Percentiles rank a stretch among this genome's conserved stretches.
Conservation (phyloP, 2,888 invertebrate species). For the Drosophila mulleri region DNA sequence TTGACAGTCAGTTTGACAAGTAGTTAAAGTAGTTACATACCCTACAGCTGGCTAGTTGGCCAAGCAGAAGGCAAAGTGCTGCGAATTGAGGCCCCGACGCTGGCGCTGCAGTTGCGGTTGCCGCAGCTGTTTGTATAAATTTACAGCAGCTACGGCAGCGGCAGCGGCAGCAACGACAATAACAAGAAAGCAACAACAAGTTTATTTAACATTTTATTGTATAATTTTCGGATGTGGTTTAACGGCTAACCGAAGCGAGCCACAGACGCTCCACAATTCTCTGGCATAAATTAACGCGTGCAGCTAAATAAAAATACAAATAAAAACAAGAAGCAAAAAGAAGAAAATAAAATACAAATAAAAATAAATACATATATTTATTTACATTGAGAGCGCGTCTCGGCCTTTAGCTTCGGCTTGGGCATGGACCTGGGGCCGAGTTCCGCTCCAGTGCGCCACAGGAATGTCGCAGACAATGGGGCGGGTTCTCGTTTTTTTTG, state of each 20-base stretch:
- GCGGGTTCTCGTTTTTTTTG: constrained; percentile 55
- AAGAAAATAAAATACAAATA: constrained; percentile 48
- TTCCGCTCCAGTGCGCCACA: constrained; percentile 58
- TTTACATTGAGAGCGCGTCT: constrained; percentile 59
- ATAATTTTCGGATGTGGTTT: constrained; percentile 79
- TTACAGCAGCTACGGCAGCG: constrained; percentile 34
- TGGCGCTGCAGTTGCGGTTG: constrained; percentile 69
- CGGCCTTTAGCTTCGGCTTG: constrained; percentile 1
- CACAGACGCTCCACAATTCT: constrained; percentile 36
- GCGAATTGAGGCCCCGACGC: constrained; percentile 20
- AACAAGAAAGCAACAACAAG: constrained; percentile 49
- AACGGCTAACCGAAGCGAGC: constrained; percentile 42
- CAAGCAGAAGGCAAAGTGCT: constrained; percentile 12
- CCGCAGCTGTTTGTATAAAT: constrained; percentile 75
- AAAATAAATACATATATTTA: constrained; percentile 75
- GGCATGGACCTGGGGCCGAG: constrained; percentile 28
- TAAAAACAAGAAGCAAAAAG: constrained; percentile 39
- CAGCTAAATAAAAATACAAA: constrained; percentile 74
- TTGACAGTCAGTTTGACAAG: constrained; percentile 58
- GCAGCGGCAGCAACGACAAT: constrained; percentile 35
- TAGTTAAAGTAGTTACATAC: constrained; percentile 23
- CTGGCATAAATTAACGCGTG: constrained; percentile 79
- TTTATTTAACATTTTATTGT: constrained; percentile 78
- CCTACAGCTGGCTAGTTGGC: constrained; percentile 5
- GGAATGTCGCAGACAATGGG: constrained; percentile 77